These are phyloP conservation scores for Chromobotia macracanthus DNA, from an alignment of 2,797 vertebrate genomes.

Conservation along the genomic window DNA sequence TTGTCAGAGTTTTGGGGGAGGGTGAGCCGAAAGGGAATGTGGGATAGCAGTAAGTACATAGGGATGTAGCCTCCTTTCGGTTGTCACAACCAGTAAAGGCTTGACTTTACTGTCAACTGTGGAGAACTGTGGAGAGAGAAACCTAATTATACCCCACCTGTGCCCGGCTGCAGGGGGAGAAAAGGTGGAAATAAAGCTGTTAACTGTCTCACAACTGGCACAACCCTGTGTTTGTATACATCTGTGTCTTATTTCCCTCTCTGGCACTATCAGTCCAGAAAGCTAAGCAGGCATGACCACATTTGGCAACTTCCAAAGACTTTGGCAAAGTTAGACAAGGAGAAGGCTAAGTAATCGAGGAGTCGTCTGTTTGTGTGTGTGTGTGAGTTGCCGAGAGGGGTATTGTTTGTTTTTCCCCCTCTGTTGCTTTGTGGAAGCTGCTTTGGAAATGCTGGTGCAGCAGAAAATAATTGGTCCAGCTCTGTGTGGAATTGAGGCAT, in stretches of 20 bases:
- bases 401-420: slow-evolving; percentile 66
- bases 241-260: slow-evolving; percentile 99
- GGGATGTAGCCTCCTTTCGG: slow-evolving; percentile 55
- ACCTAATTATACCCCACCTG: slow-evolving; percentile 84
- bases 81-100: slow-evolving; percentile 67
- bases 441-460: slow-evolving; percentile 69
- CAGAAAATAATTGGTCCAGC: slow-evolving; percentile 67
- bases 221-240: slow-evolving; percentile 96
- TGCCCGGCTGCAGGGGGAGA: slow-evolving; percentile 87
- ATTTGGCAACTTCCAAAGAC: slow-evolving; percentile 95
- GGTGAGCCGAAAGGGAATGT: slow-evolving; percentile 22
- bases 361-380: slow-evolving; percentile 34
- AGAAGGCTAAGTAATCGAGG: slow-evolving; percentile 71
- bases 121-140: slow-evolving; percentile 63
- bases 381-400: slow-evolving; percentile 26
- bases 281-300: slow-evolving; percentile 98
- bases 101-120: too few relatives aligned
- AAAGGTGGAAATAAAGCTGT: slow-evolving; percentile 97
- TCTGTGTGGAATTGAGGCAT: slow-evolving; percentile 43
- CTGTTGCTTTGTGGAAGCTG: slow-evolving; percentile 68
- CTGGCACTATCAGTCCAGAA: slow-evolving; percentile 94
- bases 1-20: slow-evolving; percentile 29
- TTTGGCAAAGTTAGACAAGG: slow-evolving; percentile 92
- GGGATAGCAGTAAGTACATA: slow-evolving; percentile 32
- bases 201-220: slow-evolving; percentile 97